phyloP scores from a whole-genome alignment of 2,888 invertebrate species.

The Dasypolia templi region DNA sequence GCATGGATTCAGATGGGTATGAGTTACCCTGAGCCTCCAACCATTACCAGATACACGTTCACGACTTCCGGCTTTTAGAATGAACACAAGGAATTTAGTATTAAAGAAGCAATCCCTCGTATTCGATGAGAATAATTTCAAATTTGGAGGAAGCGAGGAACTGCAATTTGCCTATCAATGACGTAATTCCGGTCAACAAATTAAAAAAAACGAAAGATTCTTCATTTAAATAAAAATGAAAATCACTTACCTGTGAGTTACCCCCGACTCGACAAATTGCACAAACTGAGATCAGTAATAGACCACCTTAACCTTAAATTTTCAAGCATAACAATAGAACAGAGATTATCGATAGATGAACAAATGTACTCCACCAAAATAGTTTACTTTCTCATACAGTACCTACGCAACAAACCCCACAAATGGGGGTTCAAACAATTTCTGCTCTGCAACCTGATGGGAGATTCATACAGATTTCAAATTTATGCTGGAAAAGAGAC shows the following conservation, averaged over 20 bases:
- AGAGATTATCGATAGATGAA: conserved; percentile 13
- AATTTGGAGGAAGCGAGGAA: too few relatives aligned
- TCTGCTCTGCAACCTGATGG: conserved; percentile 42
- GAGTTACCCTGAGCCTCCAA: too few relatives aligned
- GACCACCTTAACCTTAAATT: conserved; percentile 2
- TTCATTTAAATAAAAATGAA: conserved; percentile 67
- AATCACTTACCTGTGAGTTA: conserved; percentile 52
- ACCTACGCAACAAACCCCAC: conserved; percentile 70
- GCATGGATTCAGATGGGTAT: too few relatives aligned
- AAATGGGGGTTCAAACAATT: conserved; percentile 72
- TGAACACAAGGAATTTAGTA: too few relatives aligned
- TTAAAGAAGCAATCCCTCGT: too few relatives aligned
- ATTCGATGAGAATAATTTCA: too few relatives aligned
- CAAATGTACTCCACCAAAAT: conserved; percentile 70
- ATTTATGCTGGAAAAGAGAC: conserved; percentile 12
- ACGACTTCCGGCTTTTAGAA: too few relatives aligned
- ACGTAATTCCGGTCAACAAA: conserved; percentile 27
- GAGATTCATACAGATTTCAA: conserved; percentile 27
- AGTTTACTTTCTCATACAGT: conserved; percentile 68
- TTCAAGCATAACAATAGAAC: conserved; percentile 17
- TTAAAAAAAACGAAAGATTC: conserved; percentile 2
- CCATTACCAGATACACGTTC: too few relatives aligned
- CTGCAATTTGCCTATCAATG: conserved; percentile 58
- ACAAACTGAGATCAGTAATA: conserved; percentile 6
- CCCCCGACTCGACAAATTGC: conserved; percentile 29